These are phyloP conservation scores for Pocillopora grandis DNA, from an alignment of 92 coral and sea anemone genomes.

Conservation along the genomic window DNA sequence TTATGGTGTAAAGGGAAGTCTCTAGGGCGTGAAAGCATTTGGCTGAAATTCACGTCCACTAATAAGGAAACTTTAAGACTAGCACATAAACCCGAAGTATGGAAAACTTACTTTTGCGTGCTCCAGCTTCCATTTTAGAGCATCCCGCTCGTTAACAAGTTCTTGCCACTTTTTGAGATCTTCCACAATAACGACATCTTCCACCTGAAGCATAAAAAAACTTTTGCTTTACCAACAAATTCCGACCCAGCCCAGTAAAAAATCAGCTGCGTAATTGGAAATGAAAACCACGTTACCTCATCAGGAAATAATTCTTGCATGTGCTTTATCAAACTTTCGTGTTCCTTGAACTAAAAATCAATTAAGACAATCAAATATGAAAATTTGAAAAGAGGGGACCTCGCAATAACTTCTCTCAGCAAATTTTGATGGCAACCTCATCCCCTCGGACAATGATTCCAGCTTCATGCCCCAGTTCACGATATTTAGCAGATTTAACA, in stretches of 20 bases:
- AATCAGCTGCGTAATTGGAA: too few relatives aligned
- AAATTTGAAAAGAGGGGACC: background rate
- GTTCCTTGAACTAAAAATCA: constrained; percentile 60
- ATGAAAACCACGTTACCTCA: constrained; percentile 51
- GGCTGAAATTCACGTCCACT: too few relatives aligned
- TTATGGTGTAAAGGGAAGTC: too few relatives aligned
- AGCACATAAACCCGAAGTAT: background rate
- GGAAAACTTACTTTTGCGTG: constrained; percentile 59
- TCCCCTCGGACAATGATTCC: too few relatives aligned
- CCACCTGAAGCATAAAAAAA: constrained; percentile 1
- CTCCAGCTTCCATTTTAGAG: constrained; percentile 73
- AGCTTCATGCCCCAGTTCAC: too few relatives aligned
- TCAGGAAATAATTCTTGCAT: constrained; percentile 81
- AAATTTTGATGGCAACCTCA: too few relatives aligned
- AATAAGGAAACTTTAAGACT: background rate
- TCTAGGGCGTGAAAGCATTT: too few relatives aligned
- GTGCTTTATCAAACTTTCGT: constrained; percentile 67
- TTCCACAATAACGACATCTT: constrained; percentile 71
- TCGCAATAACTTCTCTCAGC: background rate
- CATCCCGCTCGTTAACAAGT: constrained; percentile 66
- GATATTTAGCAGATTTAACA: background rate
- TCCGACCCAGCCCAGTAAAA: background rate
- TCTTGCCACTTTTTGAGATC: constrained; percentile 77
- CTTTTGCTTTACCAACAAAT: background rate
- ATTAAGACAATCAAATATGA: background rate